Conservation (phyloP, 2,797 vertebrate species). For the Chrysocyon brachyurus region DNA sequence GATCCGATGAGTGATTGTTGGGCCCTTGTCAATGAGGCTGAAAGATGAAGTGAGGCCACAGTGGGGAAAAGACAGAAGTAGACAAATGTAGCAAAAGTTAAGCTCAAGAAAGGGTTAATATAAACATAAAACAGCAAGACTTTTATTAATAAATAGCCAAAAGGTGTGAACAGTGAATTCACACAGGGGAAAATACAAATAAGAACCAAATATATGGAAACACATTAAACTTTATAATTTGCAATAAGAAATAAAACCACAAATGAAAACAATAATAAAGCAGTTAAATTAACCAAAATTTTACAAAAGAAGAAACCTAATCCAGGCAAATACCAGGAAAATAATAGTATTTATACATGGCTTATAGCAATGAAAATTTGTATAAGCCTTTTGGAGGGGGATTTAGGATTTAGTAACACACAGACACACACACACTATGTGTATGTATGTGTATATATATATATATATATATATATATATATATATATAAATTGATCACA, state of each 20-base stretch:
- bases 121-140: background rate
- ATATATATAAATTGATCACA: background rate
- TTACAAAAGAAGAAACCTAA: background rate
- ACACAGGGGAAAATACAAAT: background rate
- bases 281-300: background rate
- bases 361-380: background rate
- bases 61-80: background rate
- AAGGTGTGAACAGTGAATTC: background rate
- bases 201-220: slow-evolving; percentile 30
- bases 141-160: slow-evolving; percentile 8
- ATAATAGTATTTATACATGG: background rate
- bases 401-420: background rate
- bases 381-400: background rate
- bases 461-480: too few species aligned
- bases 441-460: too few species aligned
- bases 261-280: slow-evolving; percentile 4
- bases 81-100: background rate
- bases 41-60: background rate
- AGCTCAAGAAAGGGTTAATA: background rate
- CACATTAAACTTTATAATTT: background rate
- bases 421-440: background rate
- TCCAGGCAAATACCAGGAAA: background rate
- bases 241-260: background rate
- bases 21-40: background rate
- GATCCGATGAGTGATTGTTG: background rate